Conservation (phyloP, 2,113 vertebrate genomes). For the Puma concolor region DNA sequence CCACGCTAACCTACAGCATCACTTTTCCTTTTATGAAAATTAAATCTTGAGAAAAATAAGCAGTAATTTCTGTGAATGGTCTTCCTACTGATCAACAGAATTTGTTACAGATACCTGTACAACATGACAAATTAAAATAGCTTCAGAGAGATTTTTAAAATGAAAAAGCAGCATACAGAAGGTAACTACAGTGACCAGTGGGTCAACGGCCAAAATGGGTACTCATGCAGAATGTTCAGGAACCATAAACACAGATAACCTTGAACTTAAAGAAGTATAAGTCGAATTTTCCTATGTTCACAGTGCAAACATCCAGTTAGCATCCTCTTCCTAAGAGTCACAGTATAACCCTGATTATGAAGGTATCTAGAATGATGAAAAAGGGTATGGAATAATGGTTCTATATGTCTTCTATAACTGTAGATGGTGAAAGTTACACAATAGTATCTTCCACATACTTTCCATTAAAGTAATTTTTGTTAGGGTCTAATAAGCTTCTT, state of each 20-base stretch:
- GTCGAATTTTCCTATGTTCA: not conserved
- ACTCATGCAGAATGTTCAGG: not conserved
- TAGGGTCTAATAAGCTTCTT: not conserved
- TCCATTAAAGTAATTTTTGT: not conserved
- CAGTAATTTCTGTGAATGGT: not conserved
- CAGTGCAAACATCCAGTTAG: not conserved
- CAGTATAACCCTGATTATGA: not conserved
- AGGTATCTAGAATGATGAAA: not conserved
- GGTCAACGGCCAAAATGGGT: not conserved
- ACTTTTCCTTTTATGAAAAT: not conserved
- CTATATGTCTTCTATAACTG: not conserved
- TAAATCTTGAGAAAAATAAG: conserved; percentile 21
- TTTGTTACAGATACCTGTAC: not conserved
- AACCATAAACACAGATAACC: not conserved
- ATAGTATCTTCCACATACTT: not conserved
- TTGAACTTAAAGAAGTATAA: not conserved
- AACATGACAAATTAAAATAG: not conserved
- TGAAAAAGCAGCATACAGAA: not conserved
- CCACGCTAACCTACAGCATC: not conserved
- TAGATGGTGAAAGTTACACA: not conserved
- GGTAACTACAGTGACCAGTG: not conserved
- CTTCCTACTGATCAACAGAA: not conserved
- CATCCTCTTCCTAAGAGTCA: not conserved
- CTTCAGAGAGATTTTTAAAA: not conserved
- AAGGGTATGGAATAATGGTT: not conserved